These are phyloP conservation scores for Adelognathus sp. DNA, from an alignment of 2,888 invertebrate species.

Conservation along the genomic window DNA sequence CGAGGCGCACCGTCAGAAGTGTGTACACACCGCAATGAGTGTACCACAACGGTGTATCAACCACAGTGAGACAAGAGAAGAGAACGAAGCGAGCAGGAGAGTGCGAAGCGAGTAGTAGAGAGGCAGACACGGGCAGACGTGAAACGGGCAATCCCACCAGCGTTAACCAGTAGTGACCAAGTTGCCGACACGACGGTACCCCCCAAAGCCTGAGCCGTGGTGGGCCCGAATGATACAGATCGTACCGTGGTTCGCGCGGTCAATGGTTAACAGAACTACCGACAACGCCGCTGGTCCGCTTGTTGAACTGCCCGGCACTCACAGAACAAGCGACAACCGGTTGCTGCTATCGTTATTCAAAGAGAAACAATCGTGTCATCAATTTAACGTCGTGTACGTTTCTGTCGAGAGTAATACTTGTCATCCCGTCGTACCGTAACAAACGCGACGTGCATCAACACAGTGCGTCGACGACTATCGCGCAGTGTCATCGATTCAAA, in stretches of 20 bases:
- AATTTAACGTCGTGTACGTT: conserved; percentile 19
- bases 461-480: conserved; percentile 22
- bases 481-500: conserved; percentile 43
- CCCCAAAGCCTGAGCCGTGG: no score
- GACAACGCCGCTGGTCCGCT: conserved; percentile 12
- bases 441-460: conserved; percentile 24
- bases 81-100: conserved; percentile 46
- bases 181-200: conserved; percentile 61
- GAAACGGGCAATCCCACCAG: conserved; percentile 64
- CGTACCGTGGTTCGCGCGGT: conserved; percentile 25
- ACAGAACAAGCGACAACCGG: conserved; percentile 38
- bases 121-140: conserved; percentile 63
- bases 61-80: conserved; percentile 51
- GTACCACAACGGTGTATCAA: conserved; percentile 7
- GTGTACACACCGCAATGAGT: not conserved
- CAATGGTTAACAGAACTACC: conserved; percentile 40
- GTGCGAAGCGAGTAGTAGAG: conserved; percentile 64
- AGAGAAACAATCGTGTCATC: conserved; percentile 58
- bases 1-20: not conserved
- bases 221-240: no score
- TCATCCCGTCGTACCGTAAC: conserved; percentile 43
- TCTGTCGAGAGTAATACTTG: conserved; percentile 44
- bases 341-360: conserved; percentile 32
- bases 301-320: conserved; percentile 7
- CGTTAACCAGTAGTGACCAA: conserved; percentile 64